Conservation (phyloP, 2,113 vertebrate genomes). For the Siniperca knerii region DNA sequence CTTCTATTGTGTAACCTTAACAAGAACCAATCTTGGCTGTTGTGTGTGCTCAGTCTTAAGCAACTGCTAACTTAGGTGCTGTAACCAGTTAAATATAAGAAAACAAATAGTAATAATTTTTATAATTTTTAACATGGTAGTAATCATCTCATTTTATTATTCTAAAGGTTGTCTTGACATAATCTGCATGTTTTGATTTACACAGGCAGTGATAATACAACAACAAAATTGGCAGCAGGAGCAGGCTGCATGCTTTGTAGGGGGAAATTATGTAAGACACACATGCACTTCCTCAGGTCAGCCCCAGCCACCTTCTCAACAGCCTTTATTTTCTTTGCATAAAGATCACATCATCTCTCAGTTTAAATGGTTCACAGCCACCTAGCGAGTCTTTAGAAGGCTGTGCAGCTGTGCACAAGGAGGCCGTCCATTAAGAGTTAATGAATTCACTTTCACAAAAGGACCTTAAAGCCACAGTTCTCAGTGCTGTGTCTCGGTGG, state of each 20-base stretch:
- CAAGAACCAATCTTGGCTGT: not conserved
- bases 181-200: constrained; percentile 12
- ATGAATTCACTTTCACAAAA: constrained; percentile 85
- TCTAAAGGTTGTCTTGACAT: constrained; percentile 6
- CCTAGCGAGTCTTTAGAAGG: constrained; percentile 58
- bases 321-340: constrained; percentile 50
- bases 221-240: constrained; percentile 10
- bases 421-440: constrained; percentile 82
- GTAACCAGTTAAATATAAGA: not conserved
- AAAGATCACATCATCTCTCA: constrained; percentile 47
- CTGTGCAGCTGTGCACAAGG: constrained; percentile 72
- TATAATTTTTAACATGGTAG: not conserved
- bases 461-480: constrained; percentile 84
- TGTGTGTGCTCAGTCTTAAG: not conserved
- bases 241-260: constrained; percentile 1
- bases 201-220: not conserved
- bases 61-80: not conserved
- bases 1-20: not conserved
- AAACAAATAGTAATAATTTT: no score
- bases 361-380: constrained; percentile 59
- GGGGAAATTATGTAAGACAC: constrained; percentile 57
- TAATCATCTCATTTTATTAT: not conserved
- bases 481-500: constrained; percentile 73
- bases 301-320: constrained; percentile 41
- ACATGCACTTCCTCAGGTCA: constrained; percentile 54